Evolutionary conservation across 2,113 vertebrate genomes (phyloP), one percentile per base, ranked within the genome.

Genomic region (Fulica atra): DNA sequence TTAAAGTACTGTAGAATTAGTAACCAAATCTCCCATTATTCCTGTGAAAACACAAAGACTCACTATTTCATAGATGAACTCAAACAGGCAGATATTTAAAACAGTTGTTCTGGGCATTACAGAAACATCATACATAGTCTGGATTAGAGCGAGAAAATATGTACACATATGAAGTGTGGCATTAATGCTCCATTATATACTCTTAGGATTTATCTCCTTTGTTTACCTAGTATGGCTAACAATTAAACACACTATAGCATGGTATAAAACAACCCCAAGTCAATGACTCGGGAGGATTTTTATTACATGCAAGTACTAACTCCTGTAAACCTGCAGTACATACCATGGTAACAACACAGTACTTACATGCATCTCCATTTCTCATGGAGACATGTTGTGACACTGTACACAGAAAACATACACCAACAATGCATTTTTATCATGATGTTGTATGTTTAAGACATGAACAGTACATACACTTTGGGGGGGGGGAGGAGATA

Each of bases 1-100:
- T 94, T 92, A 86, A 93, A 95, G 24, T 48, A 63, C 78, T 63
- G 65, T 48, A 54, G 91, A 89, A 93, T 86, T 94, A 96, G 66
- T 81, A 95, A 93, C 17, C 92, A 85, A 74, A 86, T 86, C 66
- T 91, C 60, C 89, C 63, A 36, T 93, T 89, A 92, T 61, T 93
- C 76, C 80, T 66, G 11, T 16, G 31, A 57, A 31, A 94, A 63
- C 38, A 69, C 53, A 83, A 89, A 85, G 60, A 83, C 86, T 86
- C 42, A 64, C 40, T 50, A 85, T 81, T 81, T 96, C 64, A 71
- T 23, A 74, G 35, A 61, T 80, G 80, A 70, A 85, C 50, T 77
- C 35, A 31, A 79, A 74, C 7, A 60, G 61, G 19, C 53, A 51
- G 14, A 17, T 38, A 88, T 60, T 61, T 79, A 5, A 35, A 65